Percentiles rank a stretch among this genome's conserved stretches.
Conservation (phyloP, 2,888 invertebrate species). For the Drosophila rubida region DNA sequence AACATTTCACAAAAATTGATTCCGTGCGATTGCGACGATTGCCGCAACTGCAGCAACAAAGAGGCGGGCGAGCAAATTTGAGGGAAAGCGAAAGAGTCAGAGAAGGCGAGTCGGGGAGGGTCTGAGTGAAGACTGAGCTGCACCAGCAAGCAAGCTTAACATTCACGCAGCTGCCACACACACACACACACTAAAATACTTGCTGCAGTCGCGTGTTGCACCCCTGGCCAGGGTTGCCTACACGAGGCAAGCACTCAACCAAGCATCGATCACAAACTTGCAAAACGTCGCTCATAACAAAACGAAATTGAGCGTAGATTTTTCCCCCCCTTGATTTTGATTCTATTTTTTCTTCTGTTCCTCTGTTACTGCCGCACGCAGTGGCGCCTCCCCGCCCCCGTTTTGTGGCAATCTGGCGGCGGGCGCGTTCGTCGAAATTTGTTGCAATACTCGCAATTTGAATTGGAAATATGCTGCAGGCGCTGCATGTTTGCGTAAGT, state of each 20-base stretch:
- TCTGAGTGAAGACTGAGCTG: not conserved
- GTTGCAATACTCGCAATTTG: conserved; percentile 73
- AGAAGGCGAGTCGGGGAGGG: not conserved
- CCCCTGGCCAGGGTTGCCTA: conserved; percentile 3
- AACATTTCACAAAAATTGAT: conserved; percentile 70
- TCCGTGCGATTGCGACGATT: conserved; percentile 60
- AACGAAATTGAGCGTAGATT: conserved; percentile 63
- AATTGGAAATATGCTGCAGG: conserved; percentile 71
- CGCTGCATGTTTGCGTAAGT: conserved; percentile 67
- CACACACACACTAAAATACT: not conserved
- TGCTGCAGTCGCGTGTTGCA: not conserved
- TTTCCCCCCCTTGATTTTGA: conserved; percentile 37
- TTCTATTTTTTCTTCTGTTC: conserved; percentile 9
- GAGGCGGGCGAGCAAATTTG: too few species aligned
- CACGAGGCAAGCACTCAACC: conserved; percentile 34
- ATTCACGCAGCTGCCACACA: not conserved
- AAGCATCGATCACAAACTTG: conserved; percentile 61
- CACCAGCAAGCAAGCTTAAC: conserved; percentile 29
- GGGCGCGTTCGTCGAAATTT: conserved; percentile 49
- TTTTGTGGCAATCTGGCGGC: not conserved
- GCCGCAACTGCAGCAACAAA: conserved; percentile 43
- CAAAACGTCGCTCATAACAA: conserved; percentile 43
- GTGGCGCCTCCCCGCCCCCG: not conserved
- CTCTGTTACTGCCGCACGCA: not conserved
- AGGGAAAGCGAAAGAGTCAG: not conserved